phyloP scores from a whole-genome alignment of 2,113 vertebrate species.

The Proteles cristata region DNA sequence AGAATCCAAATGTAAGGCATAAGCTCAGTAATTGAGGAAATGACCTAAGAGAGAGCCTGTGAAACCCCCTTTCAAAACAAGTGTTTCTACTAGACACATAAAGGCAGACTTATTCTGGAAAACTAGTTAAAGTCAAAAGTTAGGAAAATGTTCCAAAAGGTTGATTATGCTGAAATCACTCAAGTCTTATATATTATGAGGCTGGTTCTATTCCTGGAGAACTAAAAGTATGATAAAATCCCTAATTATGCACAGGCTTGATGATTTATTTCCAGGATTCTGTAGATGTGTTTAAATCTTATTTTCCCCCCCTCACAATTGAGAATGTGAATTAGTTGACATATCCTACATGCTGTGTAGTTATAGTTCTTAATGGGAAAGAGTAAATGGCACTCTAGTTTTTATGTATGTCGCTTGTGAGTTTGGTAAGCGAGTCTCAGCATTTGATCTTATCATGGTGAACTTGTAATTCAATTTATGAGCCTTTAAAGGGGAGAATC shows the following conservation, averaged over 20 bases:
- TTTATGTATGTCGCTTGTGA: background rate
- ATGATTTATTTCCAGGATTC: background rate
- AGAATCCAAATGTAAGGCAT: background rate
- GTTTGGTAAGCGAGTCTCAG: conserved; percentile 13
- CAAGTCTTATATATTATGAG: background rate
- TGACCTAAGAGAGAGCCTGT: background rate
- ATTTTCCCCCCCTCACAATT: background rate
- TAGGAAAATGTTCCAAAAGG: background rate
- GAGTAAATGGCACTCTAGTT: background rate
- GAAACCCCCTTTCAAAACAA: background rate
- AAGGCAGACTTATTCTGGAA: background rate
- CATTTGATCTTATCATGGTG: background rate
- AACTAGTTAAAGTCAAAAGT: background rate
- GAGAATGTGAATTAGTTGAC: background rate
- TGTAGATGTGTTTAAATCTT: background rate
- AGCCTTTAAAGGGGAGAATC: background rate
- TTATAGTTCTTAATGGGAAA: conserved; percentile 3
- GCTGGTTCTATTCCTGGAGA: conserved; percentile 30
- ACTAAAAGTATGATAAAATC: background rate
- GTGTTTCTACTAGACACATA: background rate
- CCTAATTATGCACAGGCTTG: background rate
- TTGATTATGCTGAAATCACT: background rate
- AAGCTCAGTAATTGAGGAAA: conserved; percentile 10
- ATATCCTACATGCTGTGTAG: background rate
- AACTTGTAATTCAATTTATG: conserved; percentile 45